These are phyloP conservation scores for Myotis lucifugus DNA, from an alignment of 2,113 vertebrate species.

Conservation along the genomic window DNA sequence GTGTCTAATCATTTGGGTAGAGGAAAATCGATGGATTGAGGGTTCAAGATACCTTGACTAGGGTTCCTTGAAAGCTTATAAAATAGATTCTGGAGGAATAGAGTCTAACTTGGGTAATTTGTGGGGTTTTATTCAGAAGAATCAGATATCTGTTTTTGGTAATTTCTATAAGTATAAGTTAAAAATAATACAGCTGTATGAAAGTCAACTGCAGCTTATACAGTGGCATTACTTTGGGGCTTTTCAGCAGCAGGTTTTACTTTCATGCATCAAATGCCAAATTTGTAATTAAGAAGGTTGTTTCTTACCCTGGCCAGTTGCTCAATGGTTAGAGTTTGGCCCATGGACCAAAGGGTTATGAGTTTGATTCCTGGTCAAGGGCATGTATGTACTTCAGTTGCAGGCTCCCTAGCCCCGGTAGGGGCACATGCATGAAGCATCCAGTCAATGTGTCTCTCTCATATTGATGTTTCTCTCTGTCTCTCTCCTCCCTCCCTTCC, in stretches of 20 bases:
- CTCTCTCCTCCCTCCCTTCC: no score
- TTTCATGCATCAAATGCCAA: neutral
- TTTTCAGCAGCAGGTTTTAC: neutral
- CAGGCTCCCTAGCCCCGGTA: no score
- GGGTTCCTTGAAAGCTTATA: neutral
- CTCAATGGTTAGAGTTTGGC: no score
- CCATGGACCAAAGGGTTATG: no score
- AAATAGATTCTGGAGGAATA: neutral
- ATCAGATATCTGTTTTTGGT: neutral
- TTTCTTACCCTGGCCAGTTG: neutral
- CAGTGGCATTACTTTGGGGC: neutral
- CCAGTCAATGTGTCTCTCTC: no score
- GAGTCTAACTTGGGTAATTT: neutral
- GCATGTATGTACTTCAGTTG: no score
- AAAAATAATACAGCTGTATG: neutral
- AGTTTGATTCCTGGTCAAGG: no score
- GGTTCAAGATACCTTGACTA: neutral
- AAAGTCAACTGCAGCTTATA: neutral
- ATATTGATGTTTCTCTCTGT: no score
- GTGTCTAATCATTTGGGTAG: neutral
- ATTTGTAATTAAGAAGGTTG: conserved; percentile 42
- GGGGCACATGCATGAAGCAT: no score
- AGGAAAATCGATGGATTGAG: neutral
- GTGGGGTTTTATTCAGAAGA: neutral
- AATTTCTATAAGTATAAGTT: neutral